phyloP scores from a whole-genome alignment of 2,888 invertebrate species.

The Trachelus troglodyta region DNA sequence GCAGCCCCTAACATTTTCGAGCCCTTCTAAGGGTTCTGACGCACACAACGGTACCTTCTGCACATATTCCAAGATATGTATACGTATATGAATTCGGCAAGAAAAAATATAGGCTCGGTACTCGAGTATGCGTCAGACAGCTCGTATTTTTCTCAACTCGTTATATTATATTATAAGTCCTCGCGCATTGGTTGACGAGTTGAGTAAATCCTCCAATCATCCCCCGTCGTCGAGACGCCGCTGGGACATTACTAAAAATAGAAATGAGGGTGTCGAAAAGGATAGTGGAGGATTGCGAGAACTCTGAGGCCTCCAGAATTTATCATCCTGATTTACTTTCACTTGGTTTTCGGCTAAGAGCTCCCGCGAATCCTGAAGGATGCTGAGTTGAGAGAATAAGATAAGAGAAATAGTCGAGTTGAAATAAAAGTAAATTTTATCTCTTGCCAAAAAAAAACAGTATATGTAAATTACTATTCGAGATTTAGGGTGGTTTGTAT shows the following conservation, averaged over 20 bases:
- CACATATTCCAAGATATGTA: not conserved
- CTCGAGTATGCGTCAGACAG: not conserved
- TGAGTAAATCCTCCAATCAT: constrained; percentile 31
- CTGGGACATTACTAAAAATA: not conserved
- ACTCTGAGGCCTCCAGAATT: not conserved
- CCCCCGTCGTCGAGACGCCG: not conserved
- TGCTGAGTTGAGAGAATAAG: not conserved
- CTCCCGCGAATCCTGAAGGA: not conserved
- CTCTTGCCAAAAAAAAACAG: not conserved
- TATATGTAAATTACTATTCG: too few relatives aligned
- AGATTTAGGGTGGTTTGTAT: not conserved
- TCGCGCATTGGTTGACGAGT: constrained; percentile 10
- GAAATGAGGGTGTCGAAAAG: not conserved
- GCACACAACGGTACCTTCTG: not conserved
- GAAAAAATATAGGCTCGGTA: not conserved
- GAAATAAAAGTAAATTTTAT: not conserved
- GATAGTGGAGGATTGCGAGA: not conserved
- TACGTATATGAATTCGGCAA: not conserved
- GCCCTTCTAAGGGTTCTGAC: not conserved
- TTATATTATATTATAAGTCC: constrained; percentile 26
- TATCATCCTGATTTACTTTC: constrained; percentile 5
- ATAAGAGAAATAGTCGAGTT: not conserved
- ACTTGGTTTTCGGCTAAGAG: not conserved
- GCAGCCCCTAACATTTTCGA: constrained; percentile 5
- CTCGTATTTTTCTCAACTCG: constrained; percentile 35